Percentiles rank a stretch among this genome's conserved stretches.
Conservation (phyloP, 2,113 vertebrate genomes). For the Panurus biarmicus region DNA sequence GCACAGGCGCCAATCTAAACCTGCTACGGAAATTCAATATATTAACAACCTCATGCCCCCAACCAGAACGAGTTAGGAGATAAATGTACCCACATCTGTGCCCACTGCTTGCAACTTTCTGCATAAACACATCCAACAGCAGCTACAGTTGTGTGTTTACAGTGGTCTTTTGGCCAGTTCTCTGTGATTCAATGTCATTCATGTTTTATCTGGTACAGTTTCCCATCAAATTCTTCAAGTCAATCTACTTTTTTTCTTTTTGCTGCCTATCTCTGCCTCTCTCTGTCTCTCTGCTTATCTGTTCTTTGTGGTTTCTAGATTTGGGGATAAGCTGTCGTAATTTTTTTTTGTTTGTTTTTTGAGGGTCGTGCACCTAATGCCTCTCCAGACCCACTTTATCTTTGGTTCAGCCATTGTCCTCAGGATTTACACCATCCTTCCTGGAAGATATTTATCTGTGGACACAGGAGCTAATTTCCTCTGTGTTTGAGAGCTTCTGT, state of each 20-base stretch:
- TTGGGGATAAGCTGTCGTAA: neutral
- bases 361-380: conserved; percentile 25
- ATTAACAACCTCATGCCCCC: neutral
- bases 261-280: conserved; percentile 54
- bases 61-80: neutral
- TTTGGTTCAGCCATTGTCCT: neutral
- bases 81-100: neutral
- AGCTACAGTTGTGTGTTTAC: conserved; percentile 32
- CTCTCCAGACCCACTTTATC: conserved; percentile 21
- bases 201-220: conserved; percentile 48
- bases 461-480: neutral
- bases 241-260: conserved; percentile 44
- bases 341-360: neutral
- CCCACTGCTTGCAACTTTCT: neutral
- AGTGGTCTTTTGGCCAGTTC: conserved; percentile 17
- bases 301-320: conserved; percentile 34
- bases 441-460: neutral
- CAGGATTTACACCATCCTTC: neutral
- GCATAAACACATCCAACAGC: neutral
- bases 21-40: neutral
- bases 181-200: conserved; percentile 52
- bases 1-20: neutral
- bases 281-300: conserved; percentile 55
- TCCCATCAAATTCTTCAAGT: conserved; percentile 50
- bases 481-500: conserved; percentile 1